A percentile compares a stretch with the other conserved stretches of the same genome.
Conservation (phyloP, 2,797 vertebrate species). For the Acrocephalus scirpaceus region DNA sequence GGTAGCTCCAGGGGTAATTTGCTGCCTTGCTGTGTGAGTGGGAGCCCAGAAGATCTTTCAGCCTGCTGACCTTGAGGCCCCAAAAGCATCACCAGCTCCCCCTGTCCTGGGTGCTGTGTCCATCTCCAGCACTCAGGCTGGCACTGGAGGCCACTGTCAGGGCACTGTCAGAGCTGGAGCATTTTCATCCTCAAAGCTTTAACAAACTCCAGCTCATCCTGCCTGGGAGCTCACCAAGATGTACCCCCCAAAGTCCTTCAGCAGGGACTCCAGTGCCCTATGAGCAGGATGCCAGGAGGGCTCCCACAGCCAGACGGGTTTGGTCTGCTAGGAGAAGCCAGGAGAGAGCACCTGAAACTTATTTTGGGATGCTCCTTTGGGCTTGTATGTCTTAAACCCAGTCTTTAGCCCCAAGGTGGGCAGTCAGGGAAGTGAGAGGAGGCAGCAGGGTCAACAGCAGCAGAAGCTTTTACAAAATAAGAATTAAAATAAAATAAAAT, state of each 20-base stretch:
- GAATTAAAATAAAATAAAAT: background rate
- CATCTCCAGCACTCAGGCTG: background rate
- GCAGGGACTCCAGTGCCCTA: background rate
- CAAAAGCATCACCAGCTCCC: background rate
- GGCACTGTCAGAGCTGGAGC: background rate
- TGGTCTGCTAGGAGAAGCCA: background rate
- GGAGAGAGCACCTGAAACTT: background rate
- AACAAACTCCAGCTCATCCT: background rate
- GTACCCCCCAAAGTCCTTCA: background rate
- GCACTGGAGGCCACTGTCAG: background rate
- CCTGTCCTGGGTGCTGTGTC: background rate
- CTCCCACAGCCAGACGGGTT: fast-evolving
- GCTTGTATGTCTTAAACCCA: background rate
- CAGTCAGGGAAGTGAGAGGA: background rate
- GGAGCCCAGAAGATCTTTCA: background rate
- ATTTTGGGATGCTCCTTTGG: background rate
- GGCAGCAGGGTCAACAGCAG: background rate
- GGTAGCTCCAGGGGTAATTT: background rate
- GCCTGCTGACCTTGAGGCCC: background rate
- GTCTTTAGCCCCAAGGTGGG: background rate
- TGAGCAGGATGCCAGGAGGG: background rate
- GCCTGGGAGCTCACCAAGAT: background rate
- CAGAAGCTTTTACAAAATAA: background rate
- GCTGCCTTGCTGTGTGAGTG: background rate
- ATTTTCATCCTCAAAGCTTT: background rate